Percentiles rank a stretch among this genome's conserved stretches.
Conservation (phyloP, 2,113 vertebrate genomes). For the Solenodon paradoxus region DNA sequence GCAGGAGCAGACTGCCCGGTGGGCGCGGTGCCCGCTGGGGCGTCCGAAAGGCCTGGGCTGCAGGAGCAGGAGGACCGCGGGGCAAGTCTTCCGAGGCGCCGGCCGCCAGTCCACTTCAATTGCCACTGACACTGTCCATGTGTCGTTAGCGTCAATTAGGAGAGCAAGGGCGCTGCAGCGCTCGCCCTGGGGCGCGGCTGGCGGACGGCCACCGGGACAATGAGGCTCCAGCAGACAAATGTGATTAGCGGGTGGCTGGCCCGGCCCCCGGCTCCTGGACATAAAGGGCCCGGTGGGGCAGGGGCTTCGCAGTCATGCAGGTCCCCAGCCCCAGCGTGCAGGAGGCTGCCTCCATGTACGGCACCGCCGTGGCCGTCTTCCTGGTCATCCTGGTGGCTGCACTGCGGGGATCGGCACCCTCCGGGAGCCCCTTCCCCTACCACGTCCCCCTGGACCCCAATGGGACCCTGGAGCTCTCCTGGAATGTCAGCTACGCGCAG, state of each 20-base stretch:
- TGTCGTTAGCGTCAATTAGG: conserved; percentile 90
- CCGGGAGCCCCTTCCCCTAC: conserved; percentile 83
- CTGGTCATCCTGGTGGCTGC: conserved; percentile 93
- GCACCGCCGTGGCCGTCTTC: conserved; percentile 87
- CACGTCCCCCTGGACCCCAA: conserved; percentile 88
- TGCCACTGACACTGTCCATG: conserved; percentile 87
- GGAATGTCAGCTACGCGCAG: conserved; percentile 91
- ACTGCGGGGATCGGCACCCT: conserved; percentile 82
- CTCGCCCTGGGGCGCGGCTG: conserved; percentile 76
- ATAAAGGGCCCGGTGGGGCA: conserved; percentile 82
- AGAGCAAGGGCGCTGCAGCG: conserved; percentile 80
- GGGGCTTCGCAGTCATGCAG: conserved; percentile 68
- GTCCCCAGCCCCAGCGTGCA: conserved; percentile 80
- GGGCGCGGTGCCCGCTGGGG: too few relatives aligned
- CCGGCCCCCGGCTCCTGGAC: conserved; percentile 39
- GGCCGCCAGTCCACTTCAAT: background rate
- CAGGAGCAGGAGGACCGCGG: background rate
- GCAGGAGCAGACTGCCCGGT: background rate
- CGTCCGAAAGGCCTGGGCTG: background rate
- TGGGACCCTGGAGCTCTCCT: conserved; percentile 89
- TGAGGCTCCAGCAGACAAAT: conserved; percentile 92
- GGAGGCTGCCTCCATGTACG: conserved; percentile 91
- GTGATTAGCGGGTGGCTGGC: conserved; percentile 84
- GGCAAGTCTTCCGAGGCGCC: background rate
- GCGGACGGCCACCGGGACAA: conserved; percentile 85